These are phyloP conservation scores for Acronicta leporina DNA, from an alignment of 2,888 invertebrate species.

Conservation along the genomic window DNA sequence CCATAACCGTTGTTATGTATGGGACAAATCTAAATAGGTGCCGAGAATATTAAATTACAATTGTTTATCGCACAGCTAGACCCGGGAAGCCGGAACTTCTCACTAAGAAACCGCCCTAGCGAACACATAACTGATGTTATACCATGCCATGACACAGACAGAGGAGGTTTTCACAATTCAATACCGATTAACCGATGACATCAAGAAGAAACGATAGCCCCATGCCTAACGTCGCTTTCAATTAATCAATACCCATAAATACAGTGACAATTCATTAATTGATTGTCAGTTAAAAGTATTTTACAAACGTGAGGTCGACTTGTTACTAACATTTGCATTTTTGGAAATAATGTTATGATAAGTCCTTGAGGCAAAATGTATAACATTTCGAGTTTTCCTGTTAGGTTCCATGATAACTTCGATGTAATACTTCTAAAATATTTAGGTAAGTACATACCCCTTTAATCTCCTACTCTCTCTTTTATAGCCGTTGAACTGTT, in stretches of 20 bases:
- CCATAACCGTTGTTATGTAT: neutral
- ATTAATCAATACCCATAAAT: constrained; percentile 30
- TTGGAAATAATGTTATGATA: no score
- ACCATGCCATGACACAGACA: no score
- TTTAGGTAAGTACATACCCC: no score
- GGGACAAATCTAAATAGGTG: no score
- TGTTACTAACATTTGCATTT: no score
- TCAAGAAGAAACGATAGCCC: constrained; percentile 16
- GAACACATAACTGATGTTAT: no score
- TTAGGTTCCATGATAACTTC: neutral
- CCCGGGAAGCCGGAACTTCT: neutral
- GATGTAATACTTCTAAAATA: neutral
- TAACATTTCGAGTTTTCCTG: neutral
- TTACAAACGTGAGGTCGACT: no score
- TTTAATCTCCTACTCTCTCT: neutral
- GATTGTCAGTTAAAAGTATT: no score
- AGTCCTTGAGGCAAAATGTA: neutral
- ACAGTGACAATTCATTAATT: neutral
- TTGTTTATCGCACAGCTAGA: neutral
- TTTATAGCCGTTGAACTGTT: neutral
- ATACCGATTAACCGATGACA: constrained; percentile 1
- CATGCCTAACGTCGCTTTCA: constrained; percentile 1
- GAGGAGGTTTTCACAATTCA: constrained; percentile 12
- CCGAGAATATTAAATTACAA: no score
- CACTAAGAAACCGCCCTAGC: neutral